Conservation (phyloP, 2,888 invertebrate species). For the Leucania comma region DNA sequence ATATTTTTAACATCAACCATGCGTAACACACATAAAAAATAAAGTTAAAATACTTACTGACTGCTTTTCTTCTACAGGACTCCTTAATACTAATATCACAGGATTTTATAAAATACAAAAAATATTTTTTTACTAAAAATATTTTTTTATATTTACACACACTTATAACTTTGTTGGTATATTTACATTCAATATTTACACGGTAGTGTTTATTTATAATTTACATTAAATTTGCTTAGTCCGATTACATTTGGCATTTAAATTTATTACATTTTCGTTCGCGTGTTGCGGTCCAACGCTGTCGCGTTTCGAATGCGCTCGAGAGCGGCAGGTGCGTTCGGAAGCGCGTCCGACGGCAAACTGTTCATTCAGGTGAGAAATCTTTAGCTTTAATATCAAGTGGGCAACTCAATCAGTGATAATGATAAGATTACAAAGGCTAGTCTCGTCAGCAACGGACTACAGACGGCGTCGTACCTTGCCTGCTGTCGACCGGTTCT, state of each 20-base stretch:
- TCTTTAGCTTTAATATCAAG: conserved; percentile 81
- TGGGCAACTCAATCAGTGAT: conserved; percentile 84
- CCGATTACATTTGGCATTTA: conserved; percentile 67
- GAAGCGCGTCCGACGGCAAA: conserved; percentile 71
- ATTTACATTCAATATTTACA: conserved; percentile 80
- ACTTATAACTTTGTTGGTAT: conserved; percentile 63
- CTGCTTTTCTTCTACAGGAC: conserved; percentile 68
- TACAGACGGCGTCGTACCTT: conserved; percentile 57
- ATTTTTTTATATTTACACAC: conserved; percentile 64
- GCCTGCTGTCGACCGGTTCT: conserved; percentile 73
- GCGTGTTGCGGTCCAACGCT: conserved; percentile 56
- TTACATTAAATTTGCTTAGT: conserved; percentile 70
- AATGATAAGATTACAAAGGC: conserved; percentile 77
- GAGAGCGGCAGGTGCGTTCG: conserved; percentile 70
- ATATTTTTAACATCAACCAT: conserved; percentile 7
- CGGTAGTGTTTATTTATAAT: conserved; percentile 68
- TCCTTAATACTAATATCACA: conserved; percentile 88
- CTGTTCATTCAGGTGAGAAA: conserved; percentile 76
- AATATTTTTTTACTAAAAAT: conserved; percentile 54
- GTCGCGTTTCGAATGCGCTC: conserved; percentile 59
- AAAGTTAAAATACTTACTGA: conserved; percentile 80
- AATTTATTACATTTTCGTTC: conserved; percentile 74
- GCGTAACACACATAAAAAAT: conserved; percentile 3
- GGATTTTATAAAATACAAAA: conserved; percentile 79
- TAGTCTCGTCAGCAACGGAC: conserved; percentile 61